phyloP scores from a whole-genome alignment of 2,888 invertebrate species.

The Calliopum simillimum region DNA sequence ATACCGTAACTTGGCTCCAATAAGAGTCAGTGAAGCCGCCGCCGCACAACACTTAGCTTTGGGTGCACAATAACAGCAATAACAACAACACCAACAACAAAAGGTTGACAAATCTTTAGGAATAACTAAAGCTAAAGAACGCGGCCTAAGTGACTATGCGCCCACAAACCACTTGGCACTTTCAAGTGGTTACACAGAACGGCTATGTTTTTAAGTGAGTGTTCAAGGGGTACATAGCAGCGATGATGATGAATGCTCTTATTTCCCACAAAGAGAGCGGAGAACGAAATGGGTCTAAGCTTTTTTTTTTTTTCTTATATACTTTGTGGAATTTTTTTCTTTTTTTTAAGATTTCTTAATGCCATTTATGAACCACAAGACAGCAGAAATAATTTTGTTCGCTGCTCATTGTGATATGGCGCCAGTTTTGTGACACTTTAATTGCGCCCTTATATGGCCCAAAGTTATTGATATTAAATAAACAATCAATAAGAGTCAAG shows the following conservation, averaged over 20 bases:
- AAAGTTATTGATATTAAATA: constrained; percentile 21
- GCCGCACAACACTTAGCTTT: not conserved
- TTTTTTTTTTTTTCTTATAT: constrained; percentile 2
- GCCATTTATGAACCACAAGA: constrained; percentile 5
- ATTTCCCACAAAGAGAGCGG: not conserved
- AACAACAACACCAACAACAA: too few relatives aligned
- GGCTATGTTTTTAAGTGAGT: constrained; percentile 5
- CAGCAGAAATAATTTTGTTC: not conserved
- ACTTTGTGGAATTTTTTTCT: not conserved
- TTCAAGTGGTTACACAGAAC: constrained; percentile 14
- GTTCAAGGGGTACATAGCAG: not conserved
- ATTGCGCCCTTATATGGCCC: constrained; percentile 46
- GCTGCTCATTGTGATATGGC: constrained; percentile 41
- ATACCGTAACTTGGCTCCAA: constrained; percentile 3
- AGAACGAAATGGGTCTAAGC: not conserved
- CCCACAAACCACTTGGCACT: constrained; percentile 27
- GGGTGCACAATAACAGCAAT: not conserved
- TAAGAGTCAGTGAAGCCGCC: not conserved
- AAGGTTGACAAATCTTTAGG: constrained; percentile 15
- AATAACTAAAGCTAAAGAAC: not conserved
- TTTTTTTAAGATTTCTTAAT: not conserved
- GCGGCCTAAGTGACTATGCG: not conserved
- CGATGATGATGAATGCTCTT: not conserved
- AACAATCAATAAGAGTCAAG: constrained; percentile 32
- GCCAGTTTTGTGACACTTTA: constrained; percentile 50